phyloP scores from a whole-genome alignment of 2,113 vertebrate genomes.

The Rhinichthys klamathensis region DNA sequence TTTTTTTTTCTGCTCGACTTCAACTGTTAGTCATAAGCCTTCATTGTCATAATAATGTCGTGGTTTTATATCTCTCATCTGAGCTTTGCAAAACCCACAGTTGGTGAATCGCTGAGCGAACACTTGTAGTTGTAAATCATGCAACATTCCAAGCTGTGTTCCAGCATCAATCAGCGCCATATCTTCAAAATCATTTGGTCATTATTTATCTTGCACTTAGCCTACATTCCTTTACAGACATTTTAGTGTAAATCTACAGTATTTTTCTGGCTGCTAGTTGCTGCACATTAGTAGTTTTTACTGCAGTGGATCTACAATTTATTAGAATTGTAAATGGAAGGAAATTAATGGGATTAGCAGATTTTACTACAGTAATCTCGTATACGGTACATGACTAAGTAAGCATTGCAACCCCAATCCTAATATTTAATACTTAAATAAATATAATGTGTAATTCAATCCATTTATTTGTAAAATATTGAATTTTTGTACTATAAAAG shows the following conservation, averaged over 20 bases:
- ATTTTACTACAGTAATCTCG: neutral
- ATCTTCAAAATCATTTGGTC: neutral
- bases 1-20: neutral
- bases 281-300: neutral
- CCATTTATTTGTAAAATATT: neutral
- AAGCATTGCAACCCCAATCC: neutral
- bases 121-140: neutral
- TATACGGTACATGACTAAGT: no score
- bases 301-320: neutral
- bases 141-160: neutral
- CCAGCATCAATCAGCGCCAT: neutral
- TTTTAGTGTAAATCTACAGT: neutral
- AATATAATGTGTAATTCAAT: no score
- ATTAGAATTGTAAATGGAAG: neutral
- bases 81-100: neutral
- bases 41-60: neutral
- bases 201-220: neutral
- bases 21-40: neutral
- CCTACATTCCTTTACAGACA: neutral
- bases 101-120: neutral
- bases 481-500: neutral
- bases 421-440: neutral
- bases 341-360: neutral
- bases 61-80: neutral
- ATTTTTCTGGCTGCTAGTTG: neutral